A percentile compares a stretch with the other conserved stretches of the same genome.
These are phyloP conservation scores for Lacerta agilis DNA, from an alignment of 2,797 vertebrate species.

Conservation along the genomic window DNA sequence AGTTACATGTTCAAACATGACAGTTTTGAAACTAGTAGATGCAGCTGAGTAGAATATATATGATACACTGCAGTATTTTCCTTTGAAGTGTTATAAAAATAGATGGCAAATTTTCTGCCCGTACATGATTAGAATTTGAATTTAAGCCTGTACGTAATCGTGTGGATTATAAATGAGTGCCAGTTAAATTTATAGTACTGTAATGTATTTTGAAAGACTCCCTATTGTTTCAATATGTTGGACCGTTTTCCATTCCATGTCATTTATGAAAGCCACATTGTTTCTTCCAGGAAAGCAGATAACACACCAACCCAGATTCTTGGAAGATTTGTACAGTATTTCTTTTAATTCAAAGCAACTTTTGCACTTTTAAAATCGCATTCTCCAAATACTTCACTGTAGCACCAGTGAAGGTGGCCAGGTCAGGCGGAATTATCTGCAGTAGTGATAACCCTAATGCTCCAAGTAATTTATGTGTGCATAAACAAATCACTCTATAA, in stretches of 20 bases:
- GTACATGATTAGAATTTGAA: constrained; percentile 11
- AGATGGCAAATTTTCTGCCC: neutral
- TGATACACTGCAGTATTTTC: neutral
- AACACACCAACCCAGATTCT: neutral
- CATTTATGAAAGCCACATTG: constrained; percentile 23
- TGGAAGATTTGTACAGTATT: neutral
- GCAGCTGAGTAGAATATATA: neutral
- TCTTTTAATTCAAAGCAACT: constrained; percentile 12
- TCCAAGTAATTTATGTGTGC: neutral
- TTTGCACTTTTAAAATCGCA: constrained; percentile 45
- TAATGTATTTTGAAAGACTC: constrained; percentile 15
- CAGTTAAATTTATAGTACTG: constrained; percentile 8
- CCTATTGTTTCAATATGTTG: constrained; percentile 17
- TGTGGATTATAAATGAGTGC: constrained; percentile 25
- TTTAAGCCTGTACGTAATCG: constrained; percentile 19
- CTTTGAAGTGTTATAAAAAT: neutral
- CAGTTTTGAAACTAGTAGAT: neutral
- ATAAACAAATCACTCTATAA: neutral
- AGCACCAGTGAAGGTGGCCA: neutral
- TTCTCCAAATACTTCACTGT: constrained; percentile 27
- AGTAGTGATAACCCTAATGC: neutral
- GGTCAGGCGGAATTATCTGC: neutral
- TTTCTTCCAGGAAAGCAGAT: constrained; percentile 38
- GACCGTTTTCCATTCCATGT: constrained; percentile 44
- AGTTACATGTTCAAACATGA: neutral